phyloP scores from a whole-genome alignment of 2,888 invertebrate species.

The Apotomis betuletana region DNA sequence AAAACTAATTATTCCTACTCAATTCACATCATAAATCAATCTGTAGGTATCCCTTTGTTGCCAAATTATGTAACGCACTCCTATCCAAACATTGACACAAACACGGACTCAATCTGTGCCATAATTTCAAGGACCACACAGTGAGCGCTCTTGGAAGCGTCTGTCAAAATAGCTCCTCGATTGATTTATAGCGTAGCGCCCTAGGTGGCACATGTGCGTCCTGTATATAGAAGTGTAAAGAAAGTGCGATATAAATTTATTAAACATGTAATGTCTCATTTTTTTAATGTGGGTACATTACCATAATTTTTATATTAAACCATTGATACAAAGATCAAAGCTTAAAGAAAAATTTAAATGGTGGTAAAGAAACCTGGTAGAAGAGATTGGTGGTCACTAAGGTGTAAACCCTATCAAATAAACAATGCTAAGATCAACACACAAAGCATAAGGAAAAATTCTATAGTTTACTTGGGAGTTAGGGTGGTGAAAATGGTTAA shows the following conservation, averaged over 20 bases:
- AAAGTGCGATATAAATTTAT: constrained; percentile 2
- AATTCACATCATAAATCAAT: neutral
- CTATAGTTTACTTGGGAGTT: too few relatives aligned
- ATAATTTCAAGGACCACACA: constrained; percentile 23
- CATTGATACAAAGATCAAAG: too few relatives aligned
- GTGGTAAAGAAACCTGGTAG: too few relatives aligned
- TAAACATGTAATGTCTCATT: too few relatives aligned
- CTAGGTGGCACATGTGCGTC: constrained; percentile 14
- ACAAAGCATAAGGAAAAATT: too few relatives aligned
- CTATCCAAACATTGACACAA: constrained; percentile 20
- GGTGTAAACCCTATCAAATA: neutral
- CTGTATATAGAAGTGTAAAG: neutral
- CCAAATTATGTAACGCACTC: neutral
- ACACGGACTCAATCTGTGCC: neutral
- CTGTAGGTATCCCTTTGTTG: neutral
- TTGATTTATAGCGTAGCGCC: constrained; percentile 16
- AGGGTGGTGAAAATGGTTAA: too few relatives aligned
- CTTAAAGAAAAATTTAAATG: too few relatives aligned
- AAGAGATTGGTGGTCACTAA: too few relatives aligned
- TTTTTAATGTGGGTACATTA: too few relatives aligned
- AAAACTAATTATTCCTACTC: too few relatives aligned
- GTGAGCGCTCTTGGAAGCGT: neutral
- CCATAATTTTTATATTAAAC: too few relatives aligned
- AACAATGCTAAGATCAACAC: too few relatives aligned
- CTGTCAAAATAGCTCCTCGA: constrained; percentile 24